Conservation (phyloP, 1,140 invertebrate genomes). For the Probaryconus sp. region DNA sequence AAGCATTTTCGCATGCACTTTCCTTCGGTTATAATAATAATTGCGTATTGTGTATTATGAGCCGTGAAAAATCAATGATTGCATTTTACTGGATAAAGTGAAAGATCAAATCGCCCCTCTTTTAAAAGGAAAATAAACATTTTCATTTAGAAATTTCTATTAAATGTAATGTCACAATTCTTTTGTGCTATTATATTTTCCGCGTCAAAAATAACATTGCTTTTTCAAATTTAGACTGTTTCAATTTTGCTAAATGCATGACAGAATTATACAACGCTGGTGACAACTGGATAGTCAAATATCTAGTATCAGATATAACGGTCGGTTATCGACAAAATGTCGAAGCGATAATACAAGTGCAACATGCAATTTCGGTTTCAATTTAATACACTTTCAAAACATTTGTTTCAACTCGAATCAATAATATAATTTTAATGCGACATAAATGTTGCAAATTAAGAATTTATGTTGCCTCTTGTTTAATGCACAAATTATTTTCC, state of each 20-base stretch:
- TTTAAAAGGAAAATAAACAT: no score
- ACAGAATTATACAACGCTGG: conserved; percentile 35
- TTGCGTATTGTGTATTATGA: conserved; percentile 39
- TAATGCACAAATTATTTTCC: no score
- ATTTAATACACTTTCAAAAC: conserved; percentile 47
- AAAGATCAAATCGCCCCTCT: conserved; percentile 2
- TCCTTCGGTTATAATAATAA: conserved; percentile 18
- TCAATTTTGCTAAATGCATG: conserved; percentile 36
- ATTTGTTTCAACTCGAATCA: conserved; percentile 53
- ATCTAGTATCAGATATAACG: conserved; percentile 39
- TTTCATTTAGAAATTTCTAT: no score
- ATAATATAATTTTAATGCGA: conserved; percentile 55
- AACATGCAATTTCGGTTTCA: conserved; percentile 51
- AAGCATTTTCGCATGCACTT: conserved; percentile 23
- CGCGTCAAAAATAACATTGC: conserved; percentile 40
- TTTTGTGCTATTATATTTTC: no score
- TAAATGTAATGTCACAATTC: no score
- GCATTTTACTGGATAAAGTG: conserved; percentile 23
- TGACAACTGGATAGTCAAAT: conserved; percentile 45
- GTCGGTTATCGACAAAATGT: conserved; percentile 58
- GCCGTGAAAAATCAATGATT: conserved; percentile 48
- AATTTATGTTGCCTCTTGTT: background rate
- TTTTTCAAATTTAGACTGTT: no score
- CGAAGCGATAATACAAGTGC: conserved; percentile 48
- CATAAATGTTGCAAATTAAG: conserved; percentile 29